Evolutionary conservation across 2,888 invertebrate genomes (phyloP), one percentile per base, ranked within the genome.

Genomic region (Temnothorax rugatulus): DNA sequence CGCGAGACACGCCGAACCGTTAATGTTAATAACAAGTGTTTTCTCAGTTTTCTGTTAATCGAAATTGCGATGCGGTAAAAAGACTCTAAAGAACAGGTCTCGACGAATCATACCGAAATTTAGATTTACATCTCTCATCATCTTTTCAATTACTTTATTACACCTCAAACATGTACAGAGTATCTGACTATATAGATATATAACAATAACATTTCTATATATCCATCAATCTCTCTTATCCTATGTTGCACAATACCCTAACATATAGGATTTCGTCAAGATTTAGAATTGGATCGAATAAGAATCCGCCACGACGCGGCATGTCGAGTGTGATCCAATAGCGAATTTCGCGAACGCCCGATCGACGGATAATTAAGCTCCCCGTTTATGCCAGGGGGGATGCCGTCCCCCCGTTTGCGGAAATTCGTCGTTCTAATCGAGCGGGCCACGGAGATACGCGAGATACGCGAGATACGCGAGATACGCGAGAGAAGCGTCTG

Each of bases 261-360:
- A 4, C 18, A 47, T 61, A 4, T 61, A 74, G 74, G 15, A 74
- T 74, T 74, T 44, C 44, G 74, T 74, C 74, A 74, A 74, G 61
- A 34, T 52, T 75, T 52, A 64, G 64, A 64, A 76, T 52, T 21
- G 63, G 47, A 18, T 5, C 13, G 38, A 63, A 13, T 63, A 38
- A 63, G n/a, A 38, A 63, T 38, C 38, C 63, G 61, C 61, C 34
- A 29, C 21, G 21, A 63, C 61, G 44, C 74, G 75, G 25, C 64
- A 34, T 18, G 44, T 61, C 21, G 41, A 41, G 13, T 11, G 18
- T 11, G 41, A n/a, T 38, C 15, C 50, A 38, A 52, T 18, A 18
- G 34, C 11, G 29, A 68, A 68, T 44, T 41, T 13, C 7, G 5
- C 57, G 13, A 21, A 54, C 18, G 8, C 2, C 11, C 18, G 29